Evolutionary conservation across 2,797 vertebrate species (phyloP), one percentile per base, ranked within the genome.

Genomic region (Arrhamphus sclerolepis): DNA sequence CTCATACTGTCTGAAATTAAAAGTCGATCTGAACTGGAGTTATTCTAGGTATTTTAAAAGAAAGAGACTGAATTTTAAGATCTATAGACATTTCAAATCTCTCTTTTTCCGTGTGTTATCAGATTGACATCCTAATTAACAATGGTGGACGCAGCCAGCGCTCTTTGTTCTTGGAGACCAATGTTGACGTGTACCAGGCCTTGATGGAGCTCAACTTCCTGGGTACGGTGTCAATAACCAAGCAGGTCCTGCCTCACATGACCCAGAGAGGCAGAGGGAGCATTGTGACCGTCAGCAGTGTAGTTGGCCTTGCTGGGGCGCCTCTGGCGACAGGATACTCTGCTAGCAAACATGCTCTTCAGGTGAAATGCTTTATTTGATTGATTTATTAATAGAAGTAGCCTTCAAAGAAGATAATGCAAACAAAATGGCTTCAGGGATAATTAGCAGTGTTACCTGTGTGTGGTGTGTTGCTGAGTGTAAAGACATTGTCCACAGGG

Each of bases 331-430:
- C 91, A 0, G 97, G 96, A 5, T 98, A 99, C 72, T 87, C 91
- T 21, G 97, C 94, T 72, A 98, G 95, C 90, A 98, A 99, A 81
- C 94, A 98, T 3, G 97, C 97, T 8, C 88, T 98, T 48, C 95
- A 94, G 93, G 97, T 98, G 70, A 91, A 81, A 14, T 4, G 4
- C 16, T 56, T 39, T 46, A 13, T 21, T 26, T 7, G 21, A 43
- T 34, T 34, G n/a, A n/a, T n/a, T n/a, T n/a, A n/a, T n/a, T n/a
- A n/a, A n/a, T n/a, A n/a, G n/a, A n/a, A n/a, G n/a, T n/a, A n/a
- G n/a, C n/a, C n/a, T n/a, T n/a, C n/a, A n/a, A n/a, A n/a, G n/a
- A n/a, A n/a, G n/a, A n/a, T 22, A 19, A 5, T 13, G 34, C 14
- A 26, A 3, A 2, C 24, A 26, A 26, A 26, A 26, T 26, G 24